Base-by-base conservation (phyloP, 2,797 vertebrate genomes). In the Phrynocephalus vlangalii region DNA sequence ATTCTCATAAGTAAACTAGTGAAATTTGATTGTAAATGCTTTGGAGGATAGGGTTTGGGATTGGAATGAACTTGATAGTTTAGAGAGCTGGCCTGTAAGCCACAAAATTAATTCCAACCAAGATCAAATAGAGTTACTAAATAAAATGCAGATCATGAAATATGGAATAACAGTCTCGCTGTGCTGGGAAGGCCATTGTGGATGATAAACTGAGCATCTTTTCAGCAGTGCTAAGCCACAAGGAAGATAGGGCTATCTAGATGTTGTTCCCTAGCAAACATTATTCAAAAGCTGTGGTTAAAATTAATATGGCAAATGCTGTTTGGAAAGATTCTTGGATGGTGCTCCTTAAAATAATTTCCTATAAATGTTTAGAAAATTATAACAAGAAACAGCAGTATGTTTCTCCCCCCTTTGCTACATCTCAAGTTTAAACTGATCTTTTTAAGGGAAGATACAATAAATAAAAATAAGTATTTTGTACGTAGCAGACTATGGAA, bases 1-100 rank as follows among this genome's bases (percentile, higher is more conserved):
- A 85, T 85, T 88, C 78, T 81, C 83, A 81, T 80, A 85, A 81
- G 71, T 85, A 85, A 88, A 85, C 77, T 88, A 85, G 87, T 76
- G 80, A 85, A 88, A 88, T 85, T 75, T 88, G 82, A 88, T 88
- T 88, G 87, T 84, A 30, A 85, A 81, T 85, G 87, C 77, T 84
- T 88, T 85, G 71, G 60, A 76, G 77, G 83, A 81, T 80, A 88
- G 56, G 2, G 16, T 88, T 88, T 85, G 84, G 26, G 70, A 85
- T 88, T 75, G 77, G 78, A 88, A 88, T 88, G 82, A 88, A 88
- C 48, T 84, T 84, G 67, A 72, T 50, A 79, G 75, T 88, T 88
- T 84, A 85, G 78, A 75, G 60, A 52, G 80, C 77, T 85, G 77
- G 70, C 66, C 78, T 85, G 48, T 75, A 88, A 88, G 70, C 70